Evolutionary conservation across 2,888 invertebrate genomes (phyloP).

Genomic region (Trachelus iudaicus): DNA sequence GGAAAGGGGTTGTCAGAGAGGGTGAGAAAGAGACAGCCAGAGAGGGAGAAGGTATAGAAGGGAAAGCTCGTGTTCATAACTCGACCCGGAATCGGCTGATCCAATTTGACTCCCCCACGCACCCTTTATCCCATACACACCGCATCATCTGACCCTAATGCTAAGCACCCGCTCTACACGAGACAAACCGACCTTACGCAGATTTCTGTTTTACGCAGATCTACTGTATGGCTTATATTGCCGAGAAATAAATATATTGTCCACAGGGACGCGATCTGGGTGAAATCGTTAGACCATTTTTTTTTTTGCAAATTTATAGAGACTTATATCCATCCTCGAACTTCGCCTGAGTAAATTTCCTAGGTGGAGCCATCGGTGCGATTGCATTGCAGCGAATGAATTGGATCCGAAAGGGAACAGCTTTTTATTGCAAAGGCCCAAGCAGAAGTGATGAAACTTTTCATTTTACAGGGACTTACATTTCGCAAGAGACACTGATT

Average conservation of each 20-base stretch:
- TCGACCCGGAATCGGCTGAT: conserved; percentile 48
- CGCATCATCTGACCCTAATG: conserved; percentile 3
- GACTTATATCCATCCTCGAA: neutral
- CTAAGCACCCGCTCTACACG: neutral
- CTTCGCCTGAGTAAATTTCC: neutral
- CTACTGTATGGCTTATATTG: neutral
- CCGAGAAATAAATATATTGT: neutral
- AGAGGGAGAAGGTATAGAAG: neutral
- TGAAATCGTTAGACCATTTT: neutral
- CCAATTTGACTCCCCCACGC: conserved; percentile 43
- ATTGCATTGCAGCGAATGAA: neutral
- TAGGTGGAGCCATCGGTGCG: neutral
- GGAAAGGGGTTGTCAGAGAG: neutral
- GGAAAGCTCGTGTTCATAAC: conserved; percentile 40
- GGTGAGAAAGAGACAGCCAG: neutral
- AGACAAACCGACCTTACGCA: neutral
- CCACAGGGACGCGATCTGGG: neutral
- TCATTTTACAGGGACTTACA: neutral
- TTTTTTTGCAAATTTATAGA: neutral
- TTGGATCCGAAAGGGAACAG: neutral
- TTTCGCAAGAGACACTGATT: conserved; percentile 1
- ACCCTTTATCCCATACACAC: neutral
- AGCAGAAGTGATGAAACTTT: neutral
- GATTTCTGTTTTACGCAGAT: neutral
- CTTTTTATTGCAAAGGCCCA: neutral